phyloP scores from a whole-genome alignment of 2,113 vertebrate species.

The Podarcis cretensis region DNA sequence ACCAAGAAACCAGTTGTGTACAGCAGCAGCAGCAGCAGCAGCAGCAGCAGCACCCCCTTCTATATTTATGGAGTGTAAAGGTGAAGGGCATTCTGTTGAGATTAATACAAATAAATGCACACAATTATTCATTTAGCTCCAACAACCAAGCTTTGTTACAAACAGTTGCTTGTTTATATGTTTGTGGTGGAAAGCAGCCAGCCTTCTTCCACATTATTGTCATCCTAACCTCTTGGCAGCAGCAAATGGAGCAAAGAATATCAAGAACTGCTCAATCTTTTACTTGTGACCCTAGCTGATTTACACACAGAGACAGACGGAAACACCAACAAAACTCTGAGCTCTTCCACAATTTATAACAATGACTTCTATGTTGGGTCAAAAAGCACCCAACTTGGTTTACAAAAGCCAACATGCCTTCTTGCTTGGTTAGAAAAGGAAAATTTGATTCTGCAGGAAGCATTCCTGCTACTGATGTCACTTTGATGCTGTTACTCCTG shows the following conservation, averaged over 20 bases:
- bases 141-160: constrained; percentile 11
- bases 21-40: too few species aligned
- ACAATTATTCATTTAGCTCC: neutral
- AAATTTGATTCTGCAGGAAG: constrained; percentile 7
- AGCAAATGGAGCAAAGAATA: constrained; percentile 7
- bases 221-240: constrained; percentile 16
- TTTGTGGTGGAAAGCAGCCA: constrained; percentile 24
- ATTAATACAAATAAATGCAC: neutral
- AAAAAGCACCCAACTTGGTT: constrained; percentile 53
- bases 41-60: neutral
- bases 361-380: constrained; percentile 42
- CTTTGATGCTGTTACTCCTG: neutral
- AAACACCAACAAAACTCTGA: neutral
- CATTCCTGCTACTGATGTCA: neutral
- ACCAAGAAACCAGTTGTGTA: neutral
- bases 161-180: constrained; percentile 34
- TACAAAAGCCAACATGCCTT: constrained; percentile 52
- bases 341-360: constrained; percentile 30
- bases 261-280: constrained; percentile 17
- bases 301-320: neutral
- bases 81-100: neutral
- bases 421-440: constrained; percentile 35
- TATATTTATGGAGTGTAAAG: neutral
- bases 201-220: constrained; percentile 32
- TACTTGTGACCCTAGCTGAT: constrained; percentile 11